phyloP scores from a whole-genome alignment of 2,113 vertebrate genomes.

The Macrotis lagotis region DNA sequence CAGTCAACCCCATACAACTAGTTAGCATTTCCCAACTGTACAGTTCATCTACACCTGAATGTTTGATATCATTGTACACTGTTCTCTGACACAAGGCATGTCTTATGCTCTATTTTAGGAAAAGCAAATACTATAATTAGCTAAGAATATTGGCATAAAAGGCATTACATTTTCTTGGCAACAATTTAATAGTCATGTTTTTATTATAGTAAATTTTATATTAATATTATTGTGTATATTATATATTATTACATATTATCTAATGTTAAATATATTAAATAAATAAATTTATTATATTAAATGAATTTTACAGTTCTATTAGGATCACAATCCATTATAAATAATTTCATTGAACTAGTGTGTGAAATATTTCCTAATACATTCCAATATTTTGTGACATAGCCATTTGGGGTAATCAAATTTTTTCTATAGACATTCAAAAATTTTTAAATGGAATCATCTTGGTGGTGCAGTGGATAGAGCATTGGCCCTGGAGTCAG shows the following conservation, averaged over 20 bases:
- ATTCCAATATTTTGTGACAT: constrained; percentile 52
- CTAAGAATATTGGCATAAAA: constrained; percentile 51
- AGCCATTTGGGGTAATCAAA: constrained; percentile 43
- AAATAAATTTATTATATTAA: constrained; percentile 66
- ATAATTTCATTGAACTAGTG: constrained; percentile 41
- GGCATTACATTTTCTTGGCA: constrained; percentile 48
- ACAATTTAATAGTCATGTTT: constrained; percentile 44
- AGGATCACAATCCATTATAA: constrained; percentile 46
- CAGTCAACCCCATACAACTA: background rate
- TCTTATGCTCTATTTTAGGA: constrained; percentile 44
- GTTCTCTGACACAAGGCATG: constrained; percentile 58
- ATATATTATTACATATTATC: too few species aligned
- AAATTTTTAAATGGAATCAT: constrained; percentile 46
- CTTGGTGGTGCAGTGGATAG: too few species aligned
- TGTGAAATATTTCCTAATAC: constrained; percentile 48
- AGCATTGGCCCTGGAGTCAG: too few species aligned
- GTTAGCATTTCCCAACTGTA: background rate
- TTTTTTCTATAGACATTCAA: constrained; percentile 55
- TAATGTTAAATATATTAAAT: too few species aligned
- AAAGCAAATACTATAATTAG: constrained; percentile 58
- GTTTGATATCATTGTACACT: constrained; percentile 30
- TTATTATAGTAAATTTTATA: constrained; percentile 64
- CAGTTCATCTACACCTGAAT: background rate
- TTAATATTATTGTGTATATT: too few species aligned
- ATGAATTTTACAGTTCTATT: constrained; percentile 22